Base-by-base conservation (phyloP, 2,888 invertebrate genomes). In the Lutraria lutraria region DNA sequence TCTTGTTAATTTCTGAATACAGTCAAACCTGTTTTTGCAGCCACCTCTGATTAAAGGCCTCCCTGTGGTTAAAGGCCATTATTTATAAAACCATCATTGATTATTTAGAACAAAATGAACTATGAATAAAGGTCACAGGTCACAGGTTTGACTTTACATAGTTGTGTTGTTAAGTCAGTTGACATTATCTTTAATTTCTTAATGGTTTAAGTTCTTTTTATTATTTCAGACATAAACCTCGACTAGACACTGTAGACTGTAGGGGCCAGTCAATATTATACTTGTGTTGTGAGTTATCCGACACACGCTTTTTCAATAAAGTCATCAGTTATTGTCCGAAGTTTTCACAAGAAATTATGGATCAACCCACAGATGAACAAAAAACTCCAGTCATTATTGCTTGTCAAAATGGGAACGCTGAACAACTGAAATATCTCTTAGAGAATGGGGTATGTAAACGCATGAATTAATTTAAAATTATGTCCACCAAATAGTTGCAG, bases 361-460 rank as follows among this genome's bases (percentile, higher is more conserved):
- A 95, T 87, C 91, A 92, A 60, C 93, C 93, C 63, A 89, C 90
- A 0, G 92, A 92, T n/a, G 93, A 94, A 72, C 94, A 94, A 25
- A 94, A 94, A 87, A 95, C 95, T 3, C 93, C 95, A 2, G 90
- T 96, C 83, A 96, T 96, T 87, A 89, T 94, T 34, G 95, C 96
- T 29, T 95, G 96, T 90, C 95, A 96, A 90, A 94, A 94, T 86
- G 94, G 94, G 80, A 94, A 95, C 87, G 83, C 93, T 6, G 94
- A 94, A 81, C 95, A 95, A 53, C 93, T 95, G 4, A 94, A 94
- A 85, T 86, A 93, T 52, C 90, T 96, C 52, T 82, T 95, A 25
- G 94, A 95, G 43, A 90, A 94, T 87, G 95, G 95, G 93, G 95
- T 95, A 86, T 86, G 90, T 85, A 54, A 25, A 12, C 1, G 31